phyloP scores from a whole-genome alignment of 1,140 invertebrate genomes.

The Nasonia vitripennis region DNA sequence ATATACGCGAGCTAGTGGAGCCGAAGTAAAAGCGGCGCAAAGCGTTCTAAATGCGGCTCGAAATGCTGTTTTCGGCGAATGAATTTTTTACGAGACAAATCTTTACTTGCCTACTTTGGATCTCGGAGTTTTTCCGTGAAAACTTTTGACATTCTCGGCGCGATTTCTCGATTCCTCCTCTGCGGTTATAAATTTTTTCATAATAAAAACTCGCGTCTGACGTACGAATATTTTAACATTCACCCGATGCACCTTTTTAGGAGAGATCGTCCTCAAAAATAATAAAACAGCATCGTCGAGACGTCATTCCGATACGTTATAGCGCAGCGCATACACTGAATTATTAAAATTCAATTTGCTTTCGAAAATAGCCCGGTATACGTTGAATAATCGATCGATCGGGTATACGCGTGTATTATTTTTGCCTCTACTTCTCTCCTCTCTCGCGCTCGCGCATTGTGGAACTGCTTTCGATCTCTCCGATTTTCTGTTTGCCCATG shows the following conservation, averaged over 20 bases:
- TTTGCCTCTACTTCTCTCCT: too few relatives aligned
- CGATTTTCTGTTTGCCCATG: too few relatives aligned
- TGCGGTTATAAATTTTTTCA: neutral
- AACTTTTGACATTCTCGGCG: neutral
- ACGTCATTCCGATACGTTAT: too few relatives aligned
- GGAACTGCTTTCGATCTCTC: too few relatives aligned
- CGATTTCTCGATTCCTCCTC: neutral
- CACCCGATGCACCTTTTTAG: neutral
- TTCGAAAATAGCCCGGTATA: neutral
- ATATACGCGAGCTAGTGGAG: too few relatives aligned
- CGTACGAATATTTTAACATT: too few relatives aligned
- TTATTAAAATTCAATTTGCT: slow-evolving; percentile 6
- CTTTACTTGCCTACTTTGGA: neutral
- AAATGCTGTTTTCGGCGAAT: neutral
- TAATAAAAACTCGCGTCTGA: too few relatives aligned
- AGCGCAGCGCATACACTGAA: neutral
- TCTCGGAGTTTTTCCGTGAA: neutral
- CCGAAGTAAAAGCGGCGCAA: neutral
- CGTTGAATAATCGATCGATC: neutral
- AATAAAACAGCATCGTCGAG: too few relatives aligned
- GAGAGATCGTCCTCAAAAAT: neutral
- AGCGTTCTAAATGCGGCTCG: neutral
- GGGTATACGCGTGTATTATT: too few relatives aligned
- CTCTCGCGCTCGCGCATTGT: too few relatives aligned
- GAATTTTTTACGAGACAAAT: neutral